Conservation (phyloP, 2,888 invertebrate species). For the Ophion ventricosus region DNA sequence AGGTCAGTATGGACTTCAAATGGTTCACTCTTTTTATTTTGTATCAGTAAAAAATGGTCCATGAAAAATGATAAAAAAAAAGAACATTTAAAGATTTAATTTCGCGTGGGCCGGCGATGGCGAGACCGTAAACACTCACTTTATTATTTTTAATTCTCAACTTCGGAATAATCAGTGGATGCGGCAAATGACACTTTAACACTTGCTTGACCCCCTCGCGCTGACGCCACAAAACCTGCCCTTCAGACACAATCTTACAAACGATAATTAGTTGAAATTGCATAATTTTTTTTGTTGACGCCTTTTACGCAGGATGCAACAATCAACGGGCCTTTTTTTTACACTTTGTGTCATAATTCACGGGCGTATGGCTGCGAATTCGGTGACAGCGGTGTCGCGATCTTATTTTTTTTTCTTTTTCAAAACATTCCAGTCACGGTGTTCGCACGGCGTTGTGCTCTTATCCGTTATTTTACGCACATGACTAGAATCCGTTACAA, state of each 20-base stretch:
- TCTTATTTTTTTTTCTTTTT: slow-evolving; percentile 16
- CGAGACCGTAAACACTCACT: slow-evolving; percentile 42
- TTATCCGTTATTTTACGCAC: slow-evolving; percentile 57
- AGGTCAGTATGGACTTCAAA: slow-evolving; percentile 5
- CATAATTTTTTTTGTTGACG: slow-evolving; percentile 38
- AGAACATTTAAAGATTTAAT: slow-evolving; percentile 28
- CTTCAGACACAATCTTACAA: slow-evolving; percentile 33
- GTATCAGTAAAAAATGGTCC: slow-evolving; percentile 20
- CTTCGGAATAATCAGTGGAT: slow-evolving; percentile 41
- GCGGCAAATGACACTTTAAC: slow-evolving; percentile 44
- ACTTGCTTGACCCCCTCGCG: slow-evolving; percentile 24
- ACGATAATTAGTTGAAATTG: slow-evolving; percentile 47
- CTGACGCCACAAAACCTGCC: slow-evolving; percentile 26
- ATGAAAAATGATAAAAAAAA: slow-evolving; percentile 14
- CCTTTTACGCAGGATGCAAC: slow-evolving; percentile 49
- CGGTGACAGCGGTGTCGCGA: slow-evolving; percentile 22
- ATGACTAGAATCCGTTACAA: slow-evolving; percentile 45
- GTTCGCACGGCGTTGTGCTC: slow-evolving; percentile 6
- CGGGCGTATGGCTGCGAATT: slow-evolving; percentile 30
- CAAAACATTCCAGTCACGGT: slow-evolving; percentile 48
- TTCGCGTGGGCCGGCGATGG: slow-evolving; percentile 50
- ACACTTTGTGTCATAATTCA: slow-evolving; percentile 11
- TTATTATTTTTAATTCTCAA: slow-evolving; percentile 37
- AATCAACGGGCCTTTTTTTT: slow-evolving; percentile 49
- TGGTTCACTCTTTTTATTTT: slow-evolving; percentile 5